phyloP scores from a whole-genome alignment of 2,113 vertebrate species.

The Excalfactoria chinensis region DNA sequence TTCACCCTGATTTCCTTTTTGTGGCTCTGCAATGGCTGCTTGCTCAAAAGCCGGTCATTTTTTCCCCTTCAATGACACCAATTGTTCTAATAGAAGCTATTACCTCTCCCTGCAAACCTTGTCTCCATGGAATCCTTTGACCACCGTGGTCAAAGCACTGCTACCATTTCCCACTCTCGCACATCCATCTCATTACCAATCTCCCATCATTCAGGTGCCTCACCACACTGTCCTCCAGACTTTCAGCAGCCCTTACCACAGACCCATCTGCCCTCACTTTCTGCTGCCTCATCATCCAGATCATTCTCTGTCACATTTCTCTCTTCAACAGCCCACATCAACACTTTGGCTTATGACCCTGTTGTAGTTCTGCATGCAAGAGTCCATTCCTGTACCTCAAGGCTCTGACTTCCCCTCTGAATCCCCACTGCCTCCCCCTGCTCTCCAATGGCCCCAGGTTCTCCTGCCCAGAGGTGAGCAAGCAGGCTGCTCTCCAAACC shows the following conservation, averaged over 20 bases:
- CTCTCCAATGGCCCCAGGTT: background rate
- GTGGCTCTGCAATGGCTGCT: background rate
- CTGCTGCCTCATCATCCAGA: rapidly evolving
- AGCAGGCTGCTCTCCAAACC: background rate
- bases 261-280: background rate
- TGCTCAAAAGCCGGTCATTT: background rate
- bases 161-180: background rate
- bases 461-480: background rate
- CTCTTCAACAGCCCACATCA: background rate
- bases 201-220: background rate
- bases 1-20: background rate
- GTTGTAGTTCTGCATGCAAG: rapidly evolving
- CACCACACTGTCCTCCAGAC: background rate
- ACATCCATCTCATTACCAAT: background rate
- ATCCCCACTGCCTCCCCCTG: rapidly evolving
- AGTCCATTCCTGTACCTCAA: background rate
- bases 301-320: background rate
- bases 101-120: background rate
- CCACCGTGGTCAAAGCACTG: background rate
- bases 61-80: background rate
- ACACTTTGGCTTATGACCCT: background rate
- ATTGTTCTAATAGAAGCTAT: conserved; percentile 11
- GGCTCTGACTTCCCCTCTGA: background rate
- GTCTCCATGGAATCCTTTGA: background rate
- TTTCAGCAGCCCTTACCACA: background rate